Evolutionary conservation across 2,113 vertebrate genomes (phyloP).

Genomic region (Petrocephalus microphthalmus): DNA sequence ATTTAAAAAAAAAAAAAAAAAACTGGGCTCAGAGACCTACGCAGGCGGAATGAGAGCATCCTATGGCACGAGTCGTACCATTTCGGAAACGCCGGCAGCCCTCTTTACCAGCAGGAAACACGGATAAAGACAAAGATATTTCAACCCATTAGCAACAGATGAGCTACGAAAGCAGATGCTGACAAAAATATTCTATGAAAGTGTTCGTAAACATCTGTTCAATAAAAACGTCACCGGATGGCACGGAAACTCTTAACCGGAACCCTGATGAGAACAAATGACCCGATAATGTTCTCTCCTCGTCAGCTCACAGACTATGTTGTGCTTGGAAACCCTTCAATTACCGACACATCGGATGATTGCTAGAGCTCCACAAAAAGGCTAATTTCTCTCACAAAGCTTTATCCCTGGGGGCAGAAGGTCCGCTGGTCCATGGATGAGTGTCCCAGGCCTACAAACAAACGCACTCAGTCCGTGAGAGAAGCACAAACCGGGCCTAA

Average conservation of each 20-base stretch:
- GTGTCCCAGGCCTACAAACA: not conserved
- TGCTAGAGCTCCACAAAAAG: not conserved
- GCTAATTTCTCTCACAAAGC: not conserved
- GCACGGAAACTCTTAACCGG: not conserved
- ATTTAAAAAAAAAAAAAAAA: not conserved
- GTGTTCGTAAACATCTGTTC: not conserved
- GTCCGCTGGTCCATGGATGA: not conserved
- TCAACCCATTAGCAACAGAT: not conserved
- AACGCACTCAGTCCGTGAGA: not conserved
- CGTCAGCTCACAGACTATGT: not conserved
- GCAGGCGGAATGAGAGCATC: not conserved
- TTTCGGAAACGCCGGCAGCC: not conserved
- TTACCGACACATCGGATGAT: not conserved
- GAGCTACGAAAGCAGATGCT: not conserved
- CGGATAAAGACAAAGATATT: not conserved
- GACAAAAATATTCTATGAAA: not conserved
- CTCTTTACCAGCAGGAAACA: not conserved
- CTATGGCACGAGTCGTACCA: not conserved
- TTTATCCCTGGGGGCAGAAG: not conserved
- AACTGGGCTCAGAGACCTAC: not conserved
- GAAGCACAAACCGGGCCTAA: not conserved
- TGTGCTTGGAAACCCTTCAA: not conserved
- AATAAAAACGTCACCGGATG: not conserved
- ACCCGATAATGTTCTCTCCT: not conserved
- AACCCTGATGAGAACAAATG: not conserved